Evolutionary conservation across 2,113 vertebrate species (phyloP).

Genomic region (Chaetorhynchus papuensis): DNA sequence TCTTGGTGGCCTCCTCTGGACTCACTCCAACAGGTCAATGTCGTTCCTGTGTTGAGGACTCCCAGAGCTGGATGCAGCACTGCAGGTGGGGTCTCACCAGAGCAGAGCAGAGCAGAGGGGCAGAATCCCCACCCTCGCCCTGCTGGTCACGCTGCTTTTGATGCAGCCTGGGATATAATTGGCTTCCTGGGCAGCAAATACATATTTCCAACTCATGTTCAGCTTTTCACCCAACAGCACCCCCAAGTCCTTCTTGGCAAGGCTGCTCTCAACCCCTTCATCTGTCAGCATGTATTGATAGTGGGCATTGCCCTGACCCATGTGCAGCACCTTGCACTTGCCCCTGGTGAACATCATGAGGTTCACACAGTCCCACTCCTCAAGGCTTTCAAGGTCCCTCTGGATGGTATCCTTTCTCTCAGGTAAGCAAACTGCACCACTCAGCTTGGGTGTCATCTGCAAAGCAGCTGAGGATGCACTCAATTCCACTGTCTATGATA

Average conservation of each 20-base stretch:
- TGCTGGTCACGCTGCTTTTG: background rate
- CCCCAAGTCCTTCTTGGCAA: background rate
- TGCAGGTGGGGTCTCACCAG: background rate
- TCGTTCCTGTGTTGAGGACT: background rate
- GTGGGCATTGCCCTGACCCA: background rate
- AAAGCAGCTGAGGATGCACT: background rate
- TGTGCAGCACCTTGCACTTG: background rate
- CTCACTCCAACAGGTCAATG: background rate
- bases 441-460: background rate
- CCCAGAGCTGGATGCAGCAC: background rate
- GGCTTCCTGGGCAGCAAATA: fast-evolving
- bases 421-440: background rate
- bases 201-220: fast-evolving
- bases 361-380: background rate
- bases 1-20: background rate
- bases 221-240: background rate
- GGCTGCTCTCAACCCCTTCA: background rate
- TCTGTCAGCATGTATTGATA: background rate
- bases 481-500: background rate
- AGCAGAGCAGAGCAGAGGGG: background rate
- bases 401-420: background rate
- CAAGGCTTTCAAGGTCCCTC: background rate
- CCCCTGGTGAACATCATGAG: background rate
- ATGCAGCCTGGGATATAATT: background rate
- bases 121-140: background rate